A percentile compares a stretch with the other conserved stretches of the same genome.
phyloP scores from a whole-genome alignment of 2,797 vertebrate genomes.

The Linurgus olivaceus region DNA sequence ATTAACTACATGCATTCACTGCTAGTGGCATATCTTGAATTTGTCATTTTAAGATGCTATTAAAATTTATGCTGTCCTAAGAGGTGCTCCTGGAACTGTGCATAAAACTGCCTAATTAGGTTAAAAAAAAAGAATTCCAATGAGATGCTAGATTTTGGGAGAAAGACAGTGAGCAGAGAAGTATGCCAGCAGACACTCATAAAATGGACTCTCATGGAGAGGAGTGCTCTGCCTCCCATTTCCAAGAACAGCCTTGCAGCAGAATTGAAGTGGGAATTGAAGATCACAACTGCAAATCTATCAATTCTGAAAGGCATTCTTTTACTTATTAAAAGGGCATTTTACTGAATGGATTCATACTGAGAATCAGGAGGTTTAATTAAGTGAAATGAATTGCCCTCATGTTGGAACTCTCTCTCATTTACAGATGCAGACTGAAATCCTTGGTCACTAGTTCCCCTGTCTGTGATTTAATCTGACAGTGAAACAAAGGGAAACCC shows the following conservation, averaged over 20 bases:
- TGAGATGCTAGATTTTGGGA: not conserved
- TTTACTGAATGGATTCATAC: not conserved
- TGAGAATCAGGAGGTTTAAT: slow-evolving; percentile 1
- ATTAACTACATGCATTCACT: not conserved
- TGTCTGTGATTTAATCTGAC: not conserved
- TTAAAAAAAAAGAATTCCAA: not conserved
- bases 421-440: not conserved
- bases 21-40: not conserved
- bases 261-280: not conserved
- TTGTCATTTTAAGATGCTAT: slow-evolving; percentile 22
- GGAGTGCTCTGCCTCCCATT: not conserved
- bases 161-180: not conserved
- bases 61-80: slow-evolving; percentile 39
- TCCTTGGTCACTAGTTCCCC: not conserved
- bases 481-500: not conserved
- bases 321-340: slow-evolving; percentile 25
- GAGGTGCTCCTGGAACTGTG: not conserved
- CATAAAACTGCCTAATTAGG: slow-evolving; percentile 15
- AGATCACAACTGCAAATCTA: slow-evolving; percentile 5
- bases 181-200: not conserved
- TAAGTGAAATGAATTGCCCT: slow-evolving; percentile 19
- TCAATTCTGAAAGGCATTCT: slow-evolving; percentile 10
- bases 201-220: not conserved
- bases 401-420: not conserved
- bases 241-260: not conserved